Evolutionary conservation across 2,113 vertebrate genomes (phyloP).

Genomic region (Micronisus gabar): DNA sequence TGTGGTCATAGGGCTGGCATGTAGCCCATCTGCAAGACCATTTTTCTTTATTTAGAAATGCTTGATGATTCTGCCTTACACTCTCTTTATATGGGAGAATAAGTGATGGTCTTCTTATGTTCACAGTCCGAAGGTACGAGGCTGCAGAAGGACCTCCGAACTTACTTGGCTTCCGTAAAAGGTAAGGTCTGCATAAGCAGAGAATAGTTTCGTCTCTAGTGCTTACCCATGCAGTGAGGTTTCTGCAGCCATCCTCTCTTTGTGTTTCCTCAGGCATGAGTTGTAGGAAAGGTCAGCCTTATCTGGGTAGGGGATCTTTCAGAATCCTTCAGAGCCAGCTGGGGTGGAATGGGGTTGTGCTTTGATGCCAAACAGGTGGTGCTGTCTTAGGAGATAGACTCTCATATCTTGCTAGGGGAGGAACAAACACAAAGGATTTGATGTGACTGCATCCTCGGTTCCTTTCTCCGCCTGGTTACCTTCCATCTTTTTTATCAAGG

Average conservation of each 20-base stretch:
- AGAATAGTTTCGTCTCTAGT: not conserved
- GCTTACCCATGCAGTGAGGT: rapidly evolving
- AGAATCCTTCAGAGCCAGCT: not conserved
- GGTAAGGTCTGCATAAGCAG: conserved; percentile 64
- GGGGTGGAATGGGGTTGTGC: not conserved
- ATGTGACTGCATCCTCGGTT: not conserved
- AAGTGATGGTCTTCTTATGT: not conserved
- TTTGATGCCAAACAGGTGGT: not conserved
- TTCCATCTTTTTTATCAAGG: not conserved
- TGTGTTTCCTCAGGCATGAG: not conserved
- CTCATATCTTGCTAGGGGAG: not conserved
- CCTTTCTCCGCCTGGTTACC: not conserved
- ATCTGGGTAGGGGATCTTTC: not conserved
- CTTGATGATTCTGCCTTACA: not conserved
- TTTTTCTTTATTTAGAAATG: not conserved
- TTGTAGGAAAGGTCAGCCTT: not conserved
- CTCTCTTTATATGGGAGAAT: not conserved
- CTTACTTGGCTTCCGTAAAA: conserved; percentile 93
- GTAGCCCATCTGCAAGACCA: not conserved
- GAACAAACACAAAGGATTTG: not conserved
- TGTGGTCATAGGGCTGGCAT: not conserved
- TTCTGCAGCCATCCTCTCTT: not conserved
- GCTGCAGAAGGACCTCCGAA: conserved; percentile 92
- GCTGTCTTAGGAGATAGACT: not conserved
- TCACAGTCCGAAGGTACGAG: conserved; percentile 87